Base-by-base conservation (phyloP, 2,797 vertebrate species). In the Tiaroga cobitis region DNA sequence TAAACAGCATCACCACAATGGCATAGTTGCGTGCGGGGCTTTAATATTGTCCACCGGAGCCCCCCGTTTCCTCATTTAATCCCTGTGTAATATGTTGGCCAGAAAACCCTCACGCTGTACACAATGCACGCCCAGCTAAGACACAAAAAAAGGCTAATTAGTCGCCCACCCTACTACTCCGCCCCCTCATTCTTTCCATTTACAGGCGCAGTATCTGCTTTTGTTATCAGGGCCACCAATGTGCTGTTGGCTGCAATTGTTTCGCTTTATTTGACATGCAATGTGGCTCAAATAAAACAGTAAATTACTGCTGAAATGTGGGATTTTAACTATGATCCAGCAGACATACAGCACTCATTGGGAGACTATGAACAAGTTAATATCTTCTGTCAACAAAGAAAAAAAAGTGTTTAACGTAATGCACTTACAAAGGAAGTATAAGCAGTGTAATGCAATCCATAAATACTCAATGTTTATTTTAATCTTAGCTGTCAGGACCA, bases 101-200 rank as follows among this genome's bases (percentile, higher is more conserved):
- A 76, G 85, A 85, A 89, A 90, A 87, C 29, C 37, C 19, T 74
- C 82, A 73, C 0, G 56, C 85, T 77, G 67, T 80, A 84, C 43
- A 85, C 84, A 84, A 83, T 85, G 54, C 77, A 73, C 54, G 29
- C 59, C 82, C 68, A 54, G 82, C 84, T 70, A 84, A 86, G 86
- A 88, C 69, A 89, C 80, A 87, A 89, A 87, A 87, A 84, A 91
- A 75, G 78, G 67, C 84, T 87, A 88, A 89, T 88, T 87, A 89
- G 76, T 51, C 73, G 29, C 65, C 85, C 76, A 82, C 77, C 80
- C 51, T 41, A 41, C 15, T 67, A 63, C 73, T 70, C 46, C 80
- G 26, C 78, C 59, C 78, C 70, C 72, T 79, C 63, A 81, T 59
- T 79, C 37, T 41, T 59, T 81, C 16, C 51, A 63, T 81, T 86